Conservation (phyloP, 92 coral and sea anemone species). For the Virgularia gustaviana region DNA sequence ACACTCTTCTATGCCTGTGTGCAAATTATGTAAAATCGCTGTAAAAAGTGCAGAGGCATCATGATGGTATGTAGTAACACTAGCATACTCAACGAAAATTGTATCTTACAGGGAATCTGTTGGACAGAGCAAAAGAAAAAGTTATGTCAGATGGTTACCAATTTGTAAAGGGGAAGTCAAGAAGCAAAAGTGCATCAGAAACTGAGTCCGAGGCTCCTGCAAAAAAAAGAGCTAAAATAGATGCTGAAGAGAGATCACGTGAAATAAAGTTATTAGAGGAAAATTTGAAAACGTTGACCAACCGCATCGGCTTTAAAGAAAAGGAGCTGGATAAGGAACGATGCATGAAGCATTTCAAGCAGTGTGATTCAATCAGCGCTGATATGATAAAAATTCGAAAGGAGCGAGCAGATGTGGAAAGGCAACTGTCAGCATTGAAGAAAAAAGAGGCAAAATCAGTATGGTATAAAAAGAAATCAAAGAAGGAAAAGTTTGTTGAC, state of each 20-base stretch:
- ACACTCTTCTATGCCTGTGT: too few species aligned
- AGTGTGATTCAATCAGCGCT: slow-evolving; percentile 1
- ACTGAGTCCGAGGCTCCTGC: slow-evolving; percentile 29
- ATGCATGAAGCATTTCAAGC: slow-evolving; percentile 3
- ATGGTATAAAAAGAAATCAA: slow-evolving; percentile 34
- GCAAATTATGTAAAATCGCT: slow-evolving; percentile 15
- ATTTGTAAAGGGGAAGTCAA: slow-evolving; percentile 41
- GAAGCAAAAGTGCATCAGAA: slow-evolving; percentile 16
- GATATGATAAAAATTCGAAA: slow-evolving; percentile 49
- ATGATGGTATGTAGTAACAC: not conserved
- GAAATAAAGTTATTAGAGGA: slow-evolving; percentile 13
- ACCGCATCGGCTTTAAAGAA: not conserved
- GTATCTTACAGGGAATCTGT: slow-evolving; percentile 44
- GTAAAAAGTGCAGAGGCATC: not conserved
- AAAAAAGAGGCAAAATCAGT: slow-evolving; percentile 42
- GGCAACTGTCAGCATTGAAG: slow-evolving; percentile 49
- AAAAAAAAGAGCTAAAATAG: slow-evolving; percentile 37
- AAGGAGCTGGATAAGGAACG: slow-evolving; percentile 39
- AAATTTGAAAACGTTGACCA: slow-evolving; percentile 26
- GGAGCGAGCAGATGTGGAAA: slow-evolving; percentile 33
- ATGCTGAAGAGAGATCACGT: slow-evolving; percentile 41
- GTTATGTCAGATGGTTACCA: slow-evolving; percentile 28
- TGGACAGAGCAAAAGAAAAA: slow-evolving; percentile 45
- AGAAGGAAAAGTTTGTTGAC: not conserved
- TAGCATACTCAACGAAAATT: not conserved